Conservation (phyloP, 2,888 invertebrate genomes). For the Ptychoptera albimana region DNA sequence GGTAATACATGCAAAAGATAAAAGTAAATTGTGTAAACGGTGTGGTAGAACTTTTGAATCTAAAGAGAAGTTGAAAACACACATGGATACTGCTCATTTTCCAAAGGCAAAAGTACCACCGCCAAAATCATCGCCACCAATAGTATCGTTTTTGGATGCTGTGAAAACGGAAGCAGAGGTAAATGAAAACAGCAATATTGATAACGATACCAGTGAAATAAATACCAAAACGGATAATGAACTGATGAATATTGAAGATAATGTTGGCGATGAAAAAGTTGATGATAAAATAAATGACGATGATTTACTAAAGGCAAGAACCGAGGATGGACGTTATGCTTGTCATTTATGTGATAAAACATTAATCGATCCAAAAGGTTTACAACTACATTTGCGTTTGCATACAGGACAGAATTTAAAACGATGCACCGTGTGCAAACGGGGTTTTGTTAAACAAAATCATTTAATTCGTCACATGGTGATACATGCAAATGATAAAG, state of each 20-base stretch:
- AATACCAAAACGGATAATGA: too few species aligned
- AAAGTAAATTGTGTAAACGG: too few species aligned
- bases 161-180: too few species aligned
- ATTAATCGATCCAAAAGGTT: conserved; percentile 8
- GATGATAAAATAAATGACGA: conserved; percentile 4
- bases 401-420: conserved; percentile 11
- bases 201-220: too few species aligned
- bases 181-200: too few species aligned
- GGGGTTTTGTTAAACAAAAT: conserved; percentile 10
- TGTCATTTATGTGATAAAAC: conserved; percentile 10
- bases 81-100: conserved; percentile 1
- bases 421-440: conserved; percentile 8
- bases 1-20: background rate
- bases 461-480: conserved; percentile 9
- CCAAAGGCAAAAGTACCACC: background rate
- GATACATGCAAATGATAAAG: conserved; percentile 5
- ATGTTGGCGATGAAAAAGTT: background rate
- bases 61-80: too few species aligned
- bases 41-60: too few species aligned
- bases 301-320: background rate
- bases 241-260: background rate
- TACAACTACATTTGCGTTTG: conserved; percentile 8
- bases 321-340: conserved; percentile 3
- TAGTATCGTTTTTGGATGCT: background rate
- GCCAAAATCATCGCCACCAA: background rate